Percentiles rank a stretch among this genome's conserved stretches.
Evolutionary conservation across 2,797 vertebrate species (phyloP).

Genomic region (Eulemur albifrons): DNA sequence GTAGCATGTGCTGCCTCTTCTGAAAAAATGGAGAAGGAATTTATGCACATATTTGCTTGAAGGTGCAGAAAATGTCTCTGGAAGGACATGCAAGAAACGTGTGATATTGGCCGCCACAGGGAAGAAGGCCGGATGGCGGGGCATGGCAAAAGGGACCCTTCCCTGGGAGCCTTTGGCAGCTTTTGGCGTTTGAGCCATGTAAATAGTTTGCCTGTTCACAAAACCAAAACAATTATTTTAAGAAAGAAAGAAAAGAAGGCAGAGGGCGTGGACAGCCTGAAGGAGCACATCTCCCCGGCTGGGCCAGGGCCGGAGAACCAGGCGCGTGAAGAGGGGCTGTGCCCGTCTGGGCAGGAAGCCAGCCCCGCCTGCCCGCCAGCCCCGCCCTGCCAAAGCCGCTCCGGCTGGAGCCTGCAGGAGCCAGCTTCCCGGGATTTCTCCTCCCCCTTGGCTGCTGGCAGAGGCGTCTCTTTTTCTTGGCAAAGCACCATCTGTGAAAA

Average conservation of each 20-base stretch:
- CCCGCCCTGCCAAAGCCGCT: background rate
- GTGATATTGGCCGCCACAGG: rapidly evolving
- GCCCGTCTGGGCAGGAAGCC: background rate
- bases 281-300: background rate
- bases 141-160: background rate
- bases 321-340: background rate
- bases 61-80: background rate
- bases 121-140: too few species aligned
- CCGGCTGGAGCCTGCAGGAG: background rate
- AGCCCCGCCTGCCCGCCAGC: background rate
- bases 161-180: background rate
- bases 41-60: background rate
- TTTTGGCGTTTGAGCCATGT: background rate
- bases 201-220: background rate
- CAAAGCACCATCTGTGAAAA: background rate
- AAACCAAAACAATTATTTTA: background rate
- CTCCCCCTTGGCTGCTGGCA: background rate
- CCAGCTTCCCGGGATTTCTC: slow-evolving; percentile 13
- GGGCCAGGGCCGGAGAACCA: background rate
- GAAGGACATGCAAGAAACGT: background rate
- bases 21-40: background rate
- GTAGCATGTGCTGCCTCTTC: background rate
- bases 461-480: slow-evolving; percentile 7
- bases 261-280: background rate
- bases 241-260: background rate